These are phyloP conservation scores for Linnaemya vulpina DNA, from an alignment of 2,888 invertebrate species.

Conservation along the genomic window DNA sequence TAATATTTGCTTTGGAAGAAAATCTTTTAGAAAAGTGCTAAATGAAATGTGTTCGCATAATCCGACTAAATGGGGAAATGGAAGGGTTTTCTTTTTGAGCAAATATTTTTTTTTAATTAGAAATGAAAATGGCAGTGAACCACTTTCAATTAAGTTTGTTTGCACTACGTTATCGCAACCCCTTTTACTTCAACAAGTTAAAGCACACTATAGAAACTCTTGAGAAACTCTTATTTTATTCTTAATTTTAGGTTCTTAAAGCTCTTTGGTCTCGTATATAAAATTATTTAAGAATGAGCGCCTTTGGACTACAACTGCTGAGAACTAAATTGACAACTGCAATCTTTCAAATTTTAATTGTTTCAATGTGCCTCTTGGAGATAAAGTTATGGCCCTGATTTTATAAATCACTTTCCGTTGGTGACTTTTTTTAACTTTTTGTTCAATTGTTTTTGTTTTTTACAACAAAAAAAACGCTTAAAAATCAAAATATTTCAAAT, in stretches of 20 bases:
- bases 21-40: background rate
- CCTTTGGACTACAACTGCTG: too few species aligned
- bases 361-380: too few species aligned
- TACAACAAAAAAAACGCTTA: too few species aligned
- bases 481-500: too few species aligned
- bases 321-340: too few species aligned
- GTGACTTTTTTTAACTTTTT: too few species aligned
- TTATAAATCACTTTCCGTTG: too few species aligned
- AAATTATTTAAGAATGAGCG: background rate
- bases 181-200: too few species aligned
- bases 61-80: conserved; percentile 1
- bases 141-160: background rate
- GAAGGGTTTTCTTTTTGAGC: background rate
- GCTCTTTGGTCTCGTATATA: background rate
- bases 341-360: too few species aligned
- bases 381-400: too few species aligned
- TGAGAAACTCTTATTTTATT: background rate
- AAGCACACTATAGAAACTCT: background rate
- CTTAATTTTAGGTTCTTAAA: background rate
- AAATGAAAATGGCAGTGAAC: background rate
- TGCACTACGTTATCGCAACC: background rate
- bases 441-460: too few species aligned
- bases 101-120: background rate
- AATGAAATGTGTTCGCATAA: conserved; percentile 1
- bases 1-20: background rate